Base-by-base conservation (phyloP, 2,888 invertebrate species). In the Linhomoeus sp. region DNA sequence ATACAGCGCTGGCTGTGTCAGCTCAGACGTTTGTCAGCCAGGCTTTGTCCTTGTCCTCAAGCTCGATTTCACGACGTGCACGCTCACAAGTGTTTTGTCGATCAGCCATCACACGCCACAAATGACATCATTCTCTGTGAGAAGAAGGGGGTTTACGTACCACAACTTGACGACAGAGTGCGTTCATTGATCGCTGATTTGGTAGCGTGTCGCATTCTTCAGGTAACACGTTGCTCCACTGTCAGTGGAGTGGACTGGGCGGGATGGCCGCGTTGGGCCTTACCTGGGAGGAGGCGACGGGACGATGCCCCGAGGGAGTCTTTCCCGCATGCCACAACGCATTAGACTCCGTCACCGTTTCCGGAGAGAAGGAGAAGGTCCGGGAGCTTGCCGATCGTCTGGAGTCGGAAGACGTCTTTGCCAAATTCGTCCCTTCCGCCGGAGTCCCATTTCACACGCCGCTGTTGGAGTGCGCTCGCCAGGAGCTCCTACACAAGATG, bases 301-400 rank as follows among this genome's bases (percentile, higher is more conserved):
- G 12, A 12, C 5, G 29, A 29, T 29, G 29, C 12, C 29, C 5
- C 7, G 29, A 76, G 33, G 83, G 76, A 22, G 81, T 77, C 57
- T 72, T 87, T 15, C 75, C 74, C 59, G 87, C 87, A 42, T 92
- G 92, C 66, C 86, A 92, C 70, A 92, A 92, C 70, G 77, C 86
- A 49, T 73, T 70, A 52, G 87, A 92, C 66, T 86, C 81, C 58
- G 86, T 90, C 9, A 86, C 88, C 3, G 72, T 92, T 51, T 88
- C 88, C 2, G 92, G 90, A 0, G 82, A 86, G 1, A 75, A 75
- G 39, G 74, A 70, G 1, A 72, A 76, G 1, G 72, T 29, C 29
- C 29, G 12, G 5, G 17, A 38, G 20, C 17, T 47, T n/a, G 44
- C 37, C 7, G 39, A 22, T 7, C n/a, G 45, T 20, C 29, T 48